Base-by-base conservation (phyloP, 2,888 invertebrate genomes). In the Drosophila merina region DNA sequence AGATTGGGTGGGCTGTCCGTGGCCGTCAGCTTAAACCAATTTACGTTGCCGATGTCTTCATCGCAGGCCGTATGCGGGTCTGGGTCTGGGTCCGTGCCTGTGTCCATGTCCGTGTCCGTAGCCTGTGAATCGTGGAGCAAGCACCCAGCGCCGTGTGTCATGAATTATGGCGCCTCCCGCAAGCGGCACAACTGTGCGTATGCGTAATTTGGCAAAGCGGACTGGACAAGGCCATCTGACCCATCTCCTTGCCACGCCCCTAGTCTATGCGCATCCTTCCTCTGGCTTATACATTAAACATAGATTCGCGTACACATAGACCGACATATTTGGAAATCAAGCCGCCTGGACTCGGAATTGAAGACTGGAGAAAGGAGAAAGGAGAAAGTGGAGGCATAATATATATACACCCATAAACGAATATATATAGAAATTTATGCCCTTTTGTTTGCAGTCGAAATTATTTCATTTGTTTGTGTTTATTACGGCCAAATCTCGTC, bases 401-500 rank as follows among this genome's bases (percentile, higher is more conserved):
- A 51, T 38, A 51, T 38, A 10, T 45, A 33, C 66, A 72, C 79
- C 36, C 68, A 64, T 64, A 67, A 54, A 31, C 55, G 45, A 68
- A 47, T 51, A 81, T 87, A 81, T 87, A 88, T 74, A 88, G 72
- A 88, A 81, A 88, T 88, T 87, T 88, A 87, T 89, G 88, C 89
- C 83, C 85, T 87, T 88, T 83, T 88, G 88, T 87, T 88, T 87
- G 75, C 63, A 76, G 77, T 79, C 76, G 76, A 89, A 87, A 89
- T 87, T 83, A 88, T 89, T 89, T 89, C 79, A 88, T 89, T 88
- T 88, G 88, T 86, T 88, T 86, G 79, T 85, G 83, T 87, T 88
- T 82, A 86, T 88, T 79, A 79, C 88, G 77, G 70, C 69, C 68
- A 75, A 86, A 83, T 82, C 88, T 72, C 72, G 72, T 82, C 83